These are phyloP conservation scores for Tachystola acroxantha DNA, from an alignment of 2,888 invertebrate species.

Conservation along the genomic window DNA sequence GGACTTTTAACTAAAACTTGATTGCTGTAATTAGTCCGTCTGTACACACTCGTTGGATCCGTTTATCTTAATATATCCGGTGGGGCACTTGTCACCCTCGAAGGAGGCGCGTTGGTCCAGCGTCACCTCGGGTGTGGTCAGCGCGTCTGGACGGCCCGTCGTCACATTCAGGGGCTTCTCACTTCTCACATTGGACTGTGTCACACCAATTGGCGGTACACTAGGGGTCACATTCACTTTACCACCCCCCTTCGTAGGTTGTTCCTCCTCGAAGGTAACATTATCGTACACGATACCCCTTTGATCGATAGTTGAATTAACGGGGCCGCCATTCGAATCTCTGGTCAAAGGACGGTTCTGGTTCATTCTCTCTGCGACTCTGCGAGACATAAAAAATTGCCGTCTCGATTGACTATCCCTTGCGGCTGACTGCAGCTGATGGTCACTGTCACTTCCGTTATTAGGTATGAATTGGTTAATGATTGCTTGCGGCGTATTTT, in stretches of 20 bases:
- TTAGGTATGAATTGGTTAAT: conserved; percentile 9
- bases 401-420: conserved; percentile 19
- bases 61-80: conserved; percentile 39
- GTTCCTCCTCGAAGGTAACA: conserved; percentile 1
- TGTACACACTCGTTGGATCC: conserved; percentile 35
- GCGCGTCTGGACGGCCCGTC: neutral
- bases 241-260: neutral
- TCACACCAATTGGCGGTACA: neutral
- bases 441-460: conserved; percentile 12
- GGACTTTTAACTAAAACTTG: too few relatives aligned
- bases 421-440: conserved; percentile 17
- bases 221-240: neutral
- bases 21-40: conserved; percentile 29
- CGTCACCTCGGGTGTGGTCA: conserved; percentile 22
- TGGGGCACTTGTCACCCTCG: conserved; percentile 43
- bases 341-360: neutral
- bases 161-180: neutral
- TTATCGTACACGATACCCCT: neutral
- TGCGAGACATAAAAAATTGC: conserved; percentile 21
- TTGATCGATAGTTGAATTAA: conserved; percentile 2
- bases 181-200: neutral
- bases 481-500: conserved; percentile 14
- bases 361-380: conserved; percentile 16
- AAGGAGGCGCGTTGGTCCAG: conserved; percentile 43
- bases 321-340: conserved; percentile 6